Conservation (phyloP, 2,797 vertebrate species). For the Petrocephalus sullivani region DNA sequence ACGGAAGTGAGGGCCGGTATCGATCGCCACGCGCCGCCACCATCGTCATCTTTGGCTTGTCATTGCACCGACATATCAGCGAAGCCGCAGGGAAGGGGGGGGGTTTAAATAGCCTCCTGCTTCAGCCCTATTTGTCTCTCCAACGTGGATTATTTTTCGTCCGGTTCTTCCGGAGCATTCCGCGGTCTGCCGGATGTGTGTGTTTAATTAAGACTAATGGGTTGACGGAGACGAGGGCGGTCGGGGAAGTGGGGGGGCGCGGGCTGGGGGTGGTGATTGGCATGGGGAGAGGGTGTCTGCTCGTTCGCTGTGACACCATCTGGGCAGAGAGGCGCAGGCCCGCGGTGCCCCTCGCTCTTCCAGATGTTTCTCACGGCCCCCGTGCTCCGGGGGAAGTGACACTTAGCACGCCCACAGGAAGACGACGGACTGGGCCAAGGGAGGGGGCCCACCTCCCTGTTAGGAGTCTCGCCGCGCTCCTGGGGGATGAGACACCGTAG, state of each 20-base stretch:
- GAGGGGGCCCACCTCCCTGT: not conserved
- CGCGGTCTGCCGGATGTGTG: conserved; percentile 54
- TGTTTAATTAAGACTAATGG: conserved; percentile 64
- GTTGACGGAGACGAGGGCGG: conserved; percentile 34
- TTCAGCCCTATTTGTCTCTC: conserved; percentile 50
- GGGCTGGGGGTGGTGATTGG: conserved; percentile 46
- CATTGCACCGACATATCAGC: conserved; percentile 43
- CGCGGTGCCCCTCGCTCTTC: conserved; percentile 63
- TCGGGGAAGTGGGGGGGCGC: conserved; percentile 22
- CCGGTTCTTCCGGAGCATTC: conserved; percentile 40
- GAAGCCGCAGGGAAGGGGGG: conserved; percentile 52
- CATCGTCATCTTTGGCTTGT: conserved; percentile 38
- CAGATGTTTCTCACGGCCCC: conserved; percentile 66
- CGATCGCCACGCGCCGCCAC: conserved; percentile 43
- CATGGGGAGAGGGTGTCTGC: conserved; percentile 66
- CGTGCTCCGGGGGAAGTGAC: conserved; percentile 31
- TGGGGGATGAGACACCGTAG: not conserved
- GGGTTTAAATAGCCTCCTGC: conserved; percentile 52
- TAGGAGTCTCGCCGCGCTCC: not conserved
- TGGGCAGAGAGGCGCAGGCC: conserved; percentile 69
- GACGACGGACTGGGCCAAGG: not conserved
- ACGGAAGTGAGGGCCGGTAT: conserved; percentile 56
- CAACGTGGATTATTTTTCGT: conserved; percentile 32
- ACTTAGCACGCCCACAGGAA: conserved; percentile 31
- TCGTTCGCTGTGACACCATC: conserved; percentile 72